Conservation (phyloP, 2,113 vertebrate genomes). For the Nyctereutes procyonoides region DNA sequence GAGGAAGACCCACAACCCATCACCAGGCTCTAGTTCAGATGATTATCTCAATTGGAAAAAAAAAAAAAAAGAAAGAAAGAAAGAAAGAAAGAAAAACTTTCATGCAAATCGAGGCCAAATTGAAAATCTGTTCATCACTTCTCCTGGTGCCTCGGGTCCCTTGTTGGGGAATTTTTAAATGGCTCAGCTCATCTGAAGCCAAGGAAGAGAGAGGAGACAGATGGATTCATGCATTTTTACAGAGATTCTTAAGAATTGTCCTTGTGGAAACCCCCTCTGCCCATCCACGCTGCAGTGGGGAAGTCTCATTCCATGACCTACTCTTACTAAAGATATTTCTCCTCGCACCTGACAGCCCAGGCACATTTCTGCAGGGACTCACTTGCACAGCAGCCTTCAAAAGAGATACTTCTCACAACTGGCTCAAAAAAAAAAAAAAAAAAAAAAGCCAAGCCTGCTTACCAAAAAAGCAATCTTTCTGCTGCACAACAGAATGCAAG, state of each 20-base stretch:
- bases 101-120: constrained; percentile 86
- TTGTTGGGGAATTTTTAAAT: constrained; percentile 87
- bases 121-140: constrained; percentile 89
- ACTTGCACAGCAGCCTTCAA: constrained; percentile 70
- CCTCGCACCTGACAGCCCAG: constrained; percentile 79
- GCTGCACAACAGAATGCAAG: background rate
- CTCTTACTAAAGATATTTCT: constrained; percentile 85
- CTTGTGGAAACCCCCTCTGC: constrained; percentile 83
- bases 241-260: constrained; percentile 85
- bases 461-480: background rate
- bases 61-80: background rate
- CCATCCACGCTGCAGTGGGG: constrained; percentile 73
- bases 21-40: constrained; percentile 78
- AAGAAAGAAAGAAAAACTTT: background rate
- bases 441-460: constrained; percentile 45
- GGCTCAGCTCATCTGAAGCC: constrained; percentile 85
- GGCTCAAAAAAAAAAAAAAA: constrained; percentile 23
- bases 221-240: constrained; percentile 87
- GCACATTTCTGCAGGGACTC: constrained; percentile 77
- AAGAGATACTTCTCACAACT: constrained; percentile 70
- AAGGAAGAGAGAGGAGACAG: constrained; percentile 87
- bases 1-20: constrained; percentile 79
- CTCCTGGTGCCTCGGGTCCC: constrained; percentile 85
- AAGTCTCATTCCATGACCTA: constrained; percentile 83
- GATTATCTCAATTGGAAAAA: constrained; percentile 83